Conservation (phyloP, 2,888 invertebrate species). For the Drosophila maculinotata region DNA sequence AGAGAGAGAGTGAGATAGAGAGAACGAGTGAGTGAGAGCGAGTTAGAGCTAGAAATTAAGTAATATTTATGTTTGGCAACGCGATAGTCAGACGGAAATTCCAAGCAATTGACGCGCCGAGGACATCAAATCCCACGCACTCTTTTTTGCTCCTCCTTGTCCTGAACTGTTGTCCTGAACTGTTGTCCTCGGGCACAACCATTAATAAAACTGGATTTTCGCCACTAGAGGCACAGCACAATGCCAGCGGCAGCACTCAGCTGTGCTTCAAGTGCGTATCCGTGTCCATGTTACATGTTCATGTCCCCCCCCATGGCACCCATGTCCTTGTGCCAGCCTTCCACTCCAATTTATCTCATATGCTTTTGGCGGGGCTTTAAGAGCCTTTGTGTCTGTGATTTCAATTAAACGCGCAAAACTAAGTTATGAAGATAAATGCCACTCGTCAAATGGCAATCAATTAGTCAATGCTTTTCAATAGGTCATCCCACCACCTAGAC, state of each 20-base stretch:
- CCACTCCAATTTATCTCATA: slow-evolving; percentile 48
- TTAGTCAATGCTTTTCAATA: slow-evolving; percentile 66
- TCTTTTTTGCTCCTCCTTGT: not conserved
- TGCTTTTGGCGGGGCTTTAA: slow-evolving; percentile 32
- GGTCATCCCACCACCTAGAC: not conserved
- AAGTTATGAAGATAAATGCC: slow-evolving; percentile 77
- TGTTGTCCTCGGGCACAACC: slow-evolving; percentile 34
- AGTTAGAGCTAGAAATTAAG: slow-evolving; percentile 52
- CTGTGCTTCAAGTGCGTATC: slow-evolving; percentile 41
- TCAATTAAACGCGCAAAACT: slow-evolving; percentile 67
- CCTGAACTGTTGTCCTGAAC: too few relatives aligned
- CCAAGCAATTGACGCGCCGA: slow-evolving; percentile 42
- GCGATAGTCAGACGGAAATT: slow-evolving; percentile 33
- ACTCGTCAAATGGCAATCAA: slow-evolving; percentile 76
- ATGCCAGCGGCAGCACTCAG: slow-evolving; percentile 37
- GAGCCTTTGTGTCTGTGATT: slow-evolving; percentile 61
- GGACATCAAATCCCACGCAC: slow-evolving; percentile 23
- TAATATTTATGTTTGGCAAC: slow-evolving; percentile 71
- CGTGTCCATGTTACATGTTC: slow-evolving; percentile 28
- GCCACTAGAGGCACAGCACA: slow-evolving; percentile 50
- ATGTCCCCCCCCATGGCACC: not conserved
- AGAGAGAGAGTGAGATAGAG: slow-evolving; percentile 2
- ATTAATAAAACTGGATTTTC: slow-evolving; percentile 75
- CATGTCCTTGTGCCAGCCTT: slow-evolving; percentile 4
- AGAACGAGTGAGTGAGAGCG: not conserved